Base-by-base conservation (phyloP, 1,140 invertebrate genomes). In the Leptopilina clavipes region DNA sequence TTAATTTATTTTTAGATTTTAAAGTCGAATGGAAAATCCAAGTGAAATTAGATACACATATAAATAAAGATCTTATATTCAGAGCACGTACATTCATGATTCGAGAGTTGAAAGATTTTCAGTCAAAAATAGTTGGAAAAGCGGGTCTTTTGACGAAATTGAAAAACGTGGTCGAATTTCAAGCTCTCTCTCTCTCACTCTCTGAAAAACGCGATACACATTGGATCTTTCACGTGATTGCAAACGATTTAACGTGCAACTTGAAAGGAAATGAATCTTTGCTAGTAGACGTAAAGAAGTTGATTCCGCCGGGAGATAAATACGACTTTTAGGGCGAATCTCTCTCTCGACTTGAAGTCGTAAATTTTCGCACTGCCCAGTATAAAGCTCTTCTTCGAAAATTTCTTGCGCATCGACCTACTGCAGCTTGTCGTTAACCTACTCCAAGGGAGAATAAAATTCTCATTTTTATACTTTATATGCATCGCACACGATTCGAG, bases 311-410 rank as follows among this genome's bases (percentile, higher is more conserved):
- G 19, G 19, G 19, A 59, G 56, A 59, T 59, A 59, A 12, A 25
- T 59, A 59, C 22, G 22, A 22, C 19, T 25, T 59, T 25, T 14
- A 59, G 56, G 56, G 54, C 19, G 56, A 25, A 59, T 59, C 56
- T 22, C 56, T 2, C 56, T 22, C 56, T 8, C 19, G 12, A 59
- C 56, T 59, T 14, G 19, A 6, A 25, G 22, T 59, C 56, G 56
- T 59, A 59, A 59, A 59, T 59, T 59, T 59, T 59, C 56, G 18
- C 56, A 59, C 56, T 59, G 56, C 18, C 3, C 56, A 59, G 56
- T 59, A 6, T 31, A 31, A 59, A 59, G 11, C 22, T 59, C 22
- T 59, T 59, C 56, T 59, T 19, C 9, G 18, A 19, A 59, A 59
- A 59, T 25, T 25, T 25, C 56, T 14, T 59, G 19, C 19, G n/a